A percentile compares a stretch with the other conserved stretches of the same genome.
Conservation (phyloP, 2,888 invertebrate genomes). For the Beris morrisii region DNA sequence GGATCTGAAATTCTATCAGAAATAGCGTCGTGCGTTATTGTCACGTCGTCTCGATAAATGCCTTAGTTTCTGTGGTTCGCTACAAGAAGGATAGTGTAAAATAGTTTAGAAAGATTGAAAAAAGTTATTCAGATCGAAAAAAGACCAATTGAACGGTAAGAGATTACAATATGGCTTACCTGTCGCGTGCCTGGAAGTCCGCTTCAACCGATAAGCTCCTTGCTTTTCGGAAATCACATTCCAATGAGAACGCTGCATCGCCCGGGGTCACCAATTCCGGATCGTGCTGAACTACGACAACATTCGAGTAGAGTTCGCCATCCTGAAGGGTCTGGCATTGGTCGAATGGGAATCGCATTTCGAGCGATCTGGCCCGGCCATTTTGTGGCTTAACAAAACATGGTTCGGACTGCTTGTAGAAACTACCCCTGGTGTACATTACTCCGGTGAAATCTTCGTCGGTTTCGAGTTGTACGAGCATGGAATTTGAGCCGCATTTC, state of each 20-base stretch:
- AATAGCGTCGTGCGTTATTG: too few relatives aligned
- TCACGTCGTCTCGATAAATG: too few relatives aligned
- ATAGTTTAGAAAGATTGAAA: too few relatives aligned
- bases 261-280: conserved; percentile 67
- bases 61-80: too few relatives aligned
- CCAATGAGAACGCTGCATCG: conserved; percentile 66
- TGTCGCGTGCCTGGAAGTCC: conserved; percentile 56
- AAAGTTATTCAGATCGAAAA: too few relatives aligned
- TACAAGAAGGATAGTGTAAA: too few relatives aligned
- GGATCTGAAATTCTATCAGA: too few relatives aligned
- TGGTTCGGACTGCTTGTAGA: conserved; percentile 60
- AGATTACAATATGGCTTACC: conserved; percentile 45
- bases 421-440: conserved; percentile 66
- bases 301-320: conserved; percentile 62
- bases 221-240: conserved; percentile 65
- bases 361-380: conserved; percentile 55
- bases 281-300: conserved; percentile 67
- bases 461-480: conserved; percentile 59
- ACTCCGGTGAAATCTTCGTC: conserved; percentile 64
- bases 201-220: conserved; percentile 60
- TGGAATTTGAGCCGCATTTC: conserved; percentile 61
- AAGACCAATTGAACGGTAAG: too few relatives aligned
- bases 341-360: conserved; percentile 61
- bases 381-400: conserved; percentile 61
- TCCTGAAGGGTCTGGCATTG: conserved; percentile 62